Evolutionary conservation across 2,888 invertebrate species (phyloP).

Genomic region (Lepidonotus clava): DNA sequence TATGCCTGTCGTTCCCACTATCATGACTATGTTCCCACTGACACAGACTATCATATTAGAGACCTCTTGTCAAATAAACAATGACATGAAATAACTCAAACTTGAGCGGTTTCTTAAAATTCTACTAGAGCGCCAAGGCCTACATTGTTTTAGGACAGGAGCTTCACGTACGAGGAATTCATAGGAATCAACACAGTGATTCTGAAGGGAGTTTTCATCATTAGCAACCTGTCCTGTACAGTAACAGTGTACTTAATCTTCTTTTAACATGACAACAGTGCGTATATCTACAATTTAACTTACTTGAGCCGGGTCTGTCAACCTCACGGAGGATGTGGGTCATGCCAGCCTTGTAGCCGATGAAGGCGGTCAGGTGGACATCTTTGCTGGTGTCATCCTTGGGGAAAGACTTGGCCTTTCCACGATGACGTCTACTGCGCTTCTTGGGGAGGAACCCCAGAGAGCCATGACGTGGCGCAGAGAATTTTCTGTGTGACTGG

Average conservation of each 20-base stretch:
- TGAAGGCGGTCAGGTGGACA: conserved; percentile 97
- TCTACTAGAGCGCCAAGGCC: too few species aligned
- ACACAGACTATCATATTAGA: too few species aligned
- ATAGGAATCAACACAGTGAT: conserved; percentile 30
- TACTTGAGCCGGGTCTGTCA: conserved; percentile 98
- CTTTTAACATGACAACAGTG: not conserved
- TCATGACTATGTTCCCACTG: too few species aligned
- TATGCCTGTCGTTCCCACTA: too few species aligned
- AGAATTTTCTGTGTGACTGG: conserved; percentile 99
- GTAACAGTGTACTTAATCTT: not conserved
- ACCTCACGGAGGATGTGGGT: conserved; percentile 99
- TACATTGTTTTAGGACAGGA: too few species aligned
- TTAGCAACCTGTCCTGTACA: conserved; percentile 12
- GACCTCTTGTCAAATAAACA: too few species aligned
- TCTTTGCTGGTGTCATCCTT: conserved; percentile 98
- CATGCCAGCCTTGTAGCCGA: conserved; percentile 99
- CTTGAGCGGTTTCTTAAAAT: too few species aligned
- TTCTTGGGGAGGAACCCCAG: conserved; percentile 99
- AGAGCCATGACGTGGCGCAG: conserved; percentile 99
- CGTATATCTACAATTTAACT: conserved; percentile 81
- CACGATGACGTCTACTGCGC: conserved; percentile 96
- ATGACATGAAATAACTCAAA: too few species aligned
- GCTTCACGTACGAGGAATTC: conserved; percentile 54
- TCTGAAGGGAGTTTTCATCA: conserved; percentile 42
- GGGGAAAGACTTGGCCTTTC: conserved; percentile 99